Conservation (phyloP, 2,888 invertebrate species). For the Callimorpha dominula region DNA sequence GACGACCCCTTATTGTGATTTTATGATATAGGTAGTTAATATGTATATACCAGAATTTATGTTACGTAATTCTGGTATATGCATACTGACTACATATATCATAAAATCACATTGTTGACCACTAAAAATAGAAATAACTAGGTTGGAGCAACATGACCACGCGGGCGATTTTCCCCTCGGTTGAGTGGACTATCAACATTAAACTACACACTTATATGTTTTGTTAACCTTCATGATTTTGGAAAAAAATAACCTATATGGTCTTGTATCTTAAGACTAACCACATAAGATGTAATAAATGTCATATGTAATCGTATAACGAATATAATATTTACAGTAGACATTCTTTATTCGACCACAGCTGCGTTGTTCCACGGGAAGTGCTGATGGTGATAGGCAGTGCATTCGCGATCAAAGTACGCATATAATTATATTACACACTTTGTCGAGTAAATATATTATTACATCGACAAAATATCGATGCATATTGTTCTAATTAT, state of each 20-base stretch:
- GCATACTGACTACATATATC: too few species aligned
- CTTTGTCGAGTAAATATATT: not conserved
- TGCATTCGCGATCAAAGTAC: slow-evolving; percentile 5
- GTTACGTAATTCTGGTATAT: too few species aligned
- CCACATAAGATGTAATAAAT: not conserved
- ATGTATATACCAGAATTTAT: too few species aligned
- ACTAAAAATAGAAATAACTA: too few species aligned
- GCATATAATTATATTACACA: not conserved
- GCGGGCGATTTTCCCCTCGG: too few species aligned
- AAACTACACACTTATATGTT: not conserved
- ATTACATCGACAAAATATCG: not conserved
- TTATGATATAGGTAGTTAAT: too few species aligned
- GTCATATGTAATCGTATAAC: not conserved
- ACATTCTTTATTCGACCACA: not conserved
- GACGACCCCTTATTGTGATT: too few species aligned
- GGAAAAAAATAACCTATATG: not conserved
- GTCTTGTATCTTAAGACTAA: not conserved
- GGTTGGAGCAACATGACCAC: too few species aligned
- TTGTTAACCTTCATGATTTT: not conserved
- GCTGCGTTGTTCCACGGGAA: slow-evolving; percentile 15
- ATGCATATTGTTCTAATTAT: not conserved
- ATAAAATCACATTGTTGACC: too few species aligned
- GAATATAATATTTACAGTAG: too few species aligned
- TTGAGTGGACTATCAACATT: too few species aligned
- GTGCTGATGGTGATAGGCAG: slow-evolving; percentile 8